Evolutionary conservation across 2,888 invertebrate genomes (phyloP).

Genomic region (Scaptomyza polygonia): DNA sequence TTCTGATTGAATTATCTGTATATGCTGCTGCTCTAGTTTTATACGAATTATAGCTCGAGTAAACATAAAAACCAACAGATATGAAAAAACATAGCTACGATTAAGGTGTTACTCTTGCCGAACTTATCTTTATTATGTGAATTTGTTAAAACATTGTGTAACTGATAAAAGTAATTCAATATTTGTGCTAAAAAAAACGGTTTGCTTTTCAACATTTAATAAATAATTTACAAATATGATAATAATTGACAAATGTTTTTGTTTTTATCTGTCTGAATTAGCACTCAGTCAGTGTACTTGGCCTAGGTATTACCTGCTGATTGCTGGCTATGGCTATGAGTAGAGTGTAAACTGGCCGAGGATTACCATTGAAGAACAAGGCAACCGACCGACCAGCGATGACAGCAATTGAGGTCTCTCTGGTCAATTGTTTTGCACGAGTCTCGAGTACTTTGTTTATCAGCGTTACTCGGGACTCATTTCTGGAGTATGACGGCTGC

Average conservation of each 20-base stretch:
- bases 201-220: too few species aligned
- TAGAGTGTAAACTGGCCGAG: constrained; percentile 24
- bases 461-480: constrained; percentile 35
- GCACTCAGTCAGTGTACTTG: not conserved
- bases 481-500: constrained; percentile 27
- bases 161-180: too few species aligned
- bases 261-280: not conserved
- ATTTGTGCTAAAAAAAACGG: too few species aligned
- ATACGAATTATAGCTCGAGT: too few species aligned
- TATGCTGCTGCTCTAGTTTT: not conserved
- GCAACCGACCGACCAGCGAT: not conserved
- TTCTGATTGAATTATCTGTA: constrained; percentile 7
- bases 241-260: too few species aligned
- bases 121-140: not conserved
- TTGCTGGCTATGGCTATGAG: not conserved
- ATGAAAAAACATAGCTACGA: not conserved
- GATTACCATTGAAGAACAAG: constrained; percentile 40
- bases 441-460: constrained; percentile 69
- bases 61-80: not conserved
- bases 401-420: constrained; percentile 36
- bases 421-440: constrained; percentile 18
- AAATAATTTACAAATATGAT: too few species aligned
- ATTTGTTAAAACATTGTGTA: not conserved
- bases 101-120: not conserved
- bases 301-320: not conserved